These are phyloP conservation scores for Labeo calbasu DNA, from an alignment of 2,797 vertebrate genomes.

Conservation along the genomic window DNA sequence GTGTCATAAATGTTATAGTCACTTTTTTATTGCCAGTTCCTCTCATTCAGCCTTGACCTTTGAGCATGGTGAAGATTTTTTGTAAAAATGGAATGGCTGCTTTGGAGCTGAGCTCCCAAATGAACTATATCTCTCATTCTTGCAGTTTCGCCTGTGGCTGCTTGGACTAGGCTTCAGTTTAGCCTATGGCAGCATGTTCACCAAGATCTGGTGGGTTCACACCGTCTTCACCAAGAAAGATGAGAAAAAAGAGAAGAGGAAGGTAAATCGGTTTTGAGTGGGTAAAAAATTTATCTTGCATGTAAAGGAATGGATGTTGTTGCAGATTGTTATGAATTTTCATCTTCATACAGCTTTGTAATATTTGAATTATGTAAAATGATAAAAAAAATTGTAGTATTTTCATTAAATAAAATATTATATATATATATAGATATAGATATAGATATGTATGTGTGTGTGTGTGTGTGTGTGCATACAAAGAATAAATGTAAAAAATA, in stretches of 20 bases:
- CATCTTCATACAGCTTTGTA: neutral
- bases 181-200: constrained; percentile 97
- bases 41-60: constrained; percentile 47
- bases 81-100: neutral
- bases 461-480: too few relatives aligned
- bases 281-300: neutral
- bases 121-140: constrained; percentile 8
- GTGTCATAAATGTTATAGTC: neutral
- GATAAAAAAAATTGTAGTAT: neutral
- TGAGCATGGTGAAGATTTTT: constrained; percentile 58
- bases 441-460: too few relatives aligned
- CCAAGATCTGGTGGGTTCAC: constrained; percentile 99
- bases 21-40: constrained; percentile 5
- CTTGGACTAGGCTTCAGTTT: constrained; percentile 92
- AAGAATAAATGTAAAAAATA: too few relatives aligned
- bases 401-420: too few relatives aligned
- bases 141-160: constrained; percentile 91
- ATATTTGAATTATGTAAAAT: neutral
- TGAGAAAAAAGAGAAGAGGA: constrained; percentile 93
- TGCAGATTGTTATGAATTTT: neutral
- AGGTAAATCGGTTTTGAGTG: constrained; percentile 73
- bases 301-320: neutral
- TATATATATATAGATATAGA: too few relatives aligned
- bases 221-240: constrained; percentile 96
- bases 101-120: constrained; percentile 3